These are phyloP conservation scores for Halesus radiatus DNA, from an alignment of 1,140 invertebrate genomes.

Conservation along the genomic window DNA sequence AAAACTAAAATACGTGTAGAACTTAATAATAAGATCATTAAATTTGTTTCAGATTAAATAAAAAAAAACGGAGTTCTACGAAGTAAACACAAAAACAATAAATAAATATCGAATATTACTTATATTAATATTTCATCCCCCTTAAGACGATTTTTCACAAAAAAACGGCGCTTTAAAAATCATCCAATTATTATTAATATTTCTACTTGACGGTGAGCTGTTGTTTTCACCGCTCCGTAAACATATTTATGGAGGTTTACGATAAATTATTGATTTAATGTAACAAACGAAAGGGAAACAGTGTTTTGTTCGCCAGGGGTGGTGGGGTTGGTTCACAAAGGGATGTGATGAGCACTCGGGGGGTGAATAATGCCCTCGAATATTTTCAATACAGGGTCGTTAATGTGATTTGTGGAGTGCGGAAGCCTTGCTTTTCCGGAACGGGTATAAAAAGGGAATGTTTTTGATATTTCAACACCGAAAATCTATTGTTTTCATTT, in stretches of 20 bases:
- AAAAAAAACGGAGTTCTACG: too few species aligned
- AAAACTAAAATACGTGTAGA: too few species aligned
- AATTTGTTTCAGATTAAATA: too few species aligned
- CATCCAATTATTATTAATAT: too few species aligned
- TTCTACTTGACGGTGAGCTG: too few species aligned
- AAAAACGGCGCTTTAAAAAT: too few species aligned
- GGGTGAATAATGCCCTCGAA: constrained; percentile 41
- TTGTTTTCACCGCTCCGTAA: neutral
- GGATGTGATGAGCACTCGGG: constrained; percentile 32
- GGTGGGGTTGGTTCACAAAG: neutral
- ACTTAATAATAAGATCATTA: too few species aligned
- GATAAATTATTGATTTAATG: constrained; percentile 15
- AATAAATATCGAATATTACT: too few species aligned
- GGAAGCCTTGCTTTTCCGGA: constrained; percentile 22
- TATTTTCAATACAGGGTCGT: constrained; percentile 53
- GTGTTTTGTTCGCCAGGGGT: constrained; percentile 1
- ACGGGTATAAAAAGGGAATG: neutral
- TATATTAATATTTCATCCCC: too few species aligned
- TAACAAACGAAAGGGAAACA: constrained; percentile 14
- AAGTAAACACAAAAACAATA: too few species aligned
- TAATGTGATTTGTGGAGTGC: constrained; percentile 54
- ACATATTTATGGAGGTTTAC: neutral
- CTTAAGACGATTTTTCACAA: too few species aligned
- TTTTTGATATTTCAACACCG: constrained; percentile 24
- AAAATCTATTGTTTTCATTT: constrained; percentile 21